phyloP scores from a whole-genome alignment of 2,888 invertebrate species.

The Monoplex corrugatus region DNA sequence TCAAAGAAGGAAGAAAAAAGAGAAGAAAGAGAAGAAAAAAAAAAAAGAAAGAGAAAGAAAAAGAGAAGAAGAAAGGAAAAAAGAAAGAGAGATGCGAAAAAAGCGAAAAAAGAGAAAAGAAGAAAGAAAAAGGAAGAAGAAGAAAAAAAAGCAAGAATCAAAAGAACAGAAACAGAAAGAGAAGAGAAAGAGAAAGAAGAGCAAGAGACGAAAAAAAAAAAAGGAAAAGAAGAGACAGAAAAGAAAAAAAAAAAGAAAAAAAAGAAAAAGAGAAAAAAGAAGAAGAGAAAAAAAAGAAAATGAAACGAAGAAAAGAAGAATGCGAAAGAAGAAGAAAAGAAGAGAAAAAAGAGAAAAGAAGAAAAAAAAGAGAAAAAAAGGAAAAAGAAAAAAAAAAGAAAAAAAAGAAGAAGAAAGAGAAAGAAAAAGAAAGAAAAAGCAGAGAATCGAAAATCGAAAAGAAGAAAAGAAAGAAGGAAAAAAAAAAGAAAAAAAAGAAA shows the following conservation, averaged over 20 bases:
- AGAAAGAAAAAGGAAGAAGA: too few species aligned
- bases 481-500: background rate
- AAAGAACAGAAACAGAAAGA: too few species aligned
- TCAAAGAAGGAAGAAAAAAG: background rate
- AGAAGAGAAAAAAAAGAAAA: background rate
- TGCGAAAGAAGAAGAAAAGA: too few species aligned
- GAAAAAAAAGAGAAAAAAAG: too few species aligned
- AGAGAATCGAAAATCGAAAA: background rate
- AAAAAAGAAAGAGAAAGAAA: background rate
- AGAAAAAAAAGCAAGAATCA: too few species aligned
- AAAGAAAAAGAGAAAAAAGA: background rate
- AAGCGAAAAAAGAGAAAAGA: too few species aligned
- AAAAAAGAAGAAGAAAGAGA: background rate
- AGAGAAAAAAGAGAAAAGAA: too few species aligned
- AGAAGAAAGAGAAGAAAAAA: background rate
- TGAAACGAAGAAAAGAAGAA: background rate
- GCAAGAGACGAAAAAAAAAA: background rate
- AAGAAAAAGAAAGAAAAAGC: background rate
- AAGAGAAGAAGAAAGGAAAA: too few species aligned
- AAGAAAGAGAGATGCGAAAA: too few species aligned
- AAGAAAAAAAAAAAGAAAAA: background rate
- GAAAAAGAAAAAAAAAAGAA: too few species aligned
- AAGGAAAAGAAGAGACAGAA: background rate
- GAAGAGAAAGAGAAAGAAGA: slow-evolving; percentile 15
- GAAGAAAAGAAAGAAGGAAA: background rate